phyloP scores from a whole-genome alignment of 2,113 vertebrate genomes.

The Rhinoderma darwinii region DNA sequence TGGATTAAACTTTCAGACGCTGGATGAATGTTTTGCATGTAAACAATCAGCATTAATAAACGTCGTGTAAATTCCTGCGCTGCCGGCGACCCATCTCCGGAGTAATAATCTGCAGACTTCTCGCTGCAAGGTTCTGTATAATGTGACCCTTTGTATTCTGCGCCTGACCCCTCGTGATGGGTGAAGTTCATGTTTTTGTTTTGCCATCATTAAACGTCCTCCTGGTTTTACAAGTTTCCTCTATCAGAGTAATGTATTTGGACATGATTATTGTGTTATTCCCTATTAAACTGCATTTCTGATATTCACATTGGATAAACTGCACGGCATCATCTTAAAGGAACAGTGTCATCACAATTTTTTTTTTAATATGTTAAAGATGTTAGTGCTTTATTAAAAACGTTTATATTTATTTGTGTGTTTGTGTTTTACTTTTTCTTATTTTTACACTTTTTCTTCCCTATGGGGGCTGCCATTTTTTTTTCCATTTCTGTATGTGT shows the following conservation, averaged over 20 bases:
- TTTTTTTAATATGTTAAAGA: too few relatives aligned
- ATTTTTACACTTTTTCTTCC: too few relatives aligned
- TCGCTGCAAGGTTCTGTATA: background rate
- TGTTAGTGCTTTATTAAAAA: too few relatives aligned
- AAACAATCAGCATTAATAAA: conserved; percentile 4
- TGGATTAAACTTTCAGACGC: background rate
- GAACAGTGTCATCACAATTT: background rate
- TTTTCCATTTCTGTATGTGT: too few relatives aligned
- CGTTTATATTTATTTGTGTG: too few relatives aligned
- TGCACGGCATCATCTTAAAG: too few relatives aligned
- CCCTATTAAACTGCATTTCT: background rate
- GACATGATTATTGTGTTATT: background rate
- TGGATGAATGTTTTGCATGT: background rate
- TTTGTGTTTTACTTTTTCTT: too few relatives aligned
- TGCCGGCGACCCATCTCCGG: background rate
- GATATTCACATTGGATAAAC: too few relatives aligned
- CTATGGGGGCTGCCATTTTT: too few relatives aligned
- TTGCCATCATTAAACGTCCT: background rate
- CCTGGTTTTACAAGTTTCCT: background rate
- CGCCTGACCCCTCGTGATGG: background rate
- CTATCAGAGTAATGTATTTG: too few relatives aligned
- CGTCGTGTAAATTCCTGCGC: background rate
- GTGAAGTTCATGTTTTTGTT: background rate
- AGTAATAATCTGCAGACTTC: background rate
- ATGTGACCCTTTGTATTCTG: conserved; percentile 6